Evolutionary conservation across 2,888 invertebrate genomes (phyloP).

Genomic region (Melanotus villosus): DNA sequence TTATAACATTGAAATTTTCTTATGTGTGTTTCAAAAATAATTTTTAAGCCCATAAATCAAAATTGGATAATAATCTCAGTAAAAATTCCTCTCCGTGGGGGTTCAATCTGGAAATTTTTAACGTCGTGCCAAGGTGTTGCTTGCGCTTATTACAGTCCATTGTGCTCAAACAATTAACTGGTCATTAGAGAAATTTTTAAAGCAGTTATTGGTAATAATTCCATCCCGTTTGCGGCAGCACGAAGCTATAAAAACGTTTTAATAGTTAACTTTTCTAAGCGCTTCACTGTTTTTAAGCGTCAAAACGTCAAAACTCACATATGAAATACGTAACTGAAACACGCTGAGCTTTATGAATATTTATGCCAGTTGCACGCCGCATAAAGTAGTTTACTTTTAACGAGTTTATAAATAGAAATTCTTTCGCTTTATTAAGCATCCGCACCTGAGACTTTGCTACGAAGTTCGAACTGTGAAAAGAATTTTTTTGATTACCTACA

Average conservation of each 20-base stretch:
- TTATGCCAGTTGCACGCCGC: conserved; percentile 34
- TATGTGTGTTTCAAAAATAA: too few species aligned
- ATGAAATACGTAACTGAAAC: conserved; percentile 36
- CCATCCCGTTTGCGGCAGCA: conserved; percentile 38
- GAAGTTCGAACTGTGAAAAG: background rate
- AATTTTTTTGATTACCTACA: background rate
- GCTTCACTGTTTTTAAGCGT: conserved; percentile 27
- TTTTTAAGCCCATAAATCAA: too few species aligned
- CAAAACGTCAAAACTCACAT: conserved; percentile 38
- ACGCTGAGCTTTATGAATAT: conserved; percentile 46
- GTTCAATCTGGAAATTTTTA: conserved; percentile 44
- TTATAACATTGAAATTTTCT: too few species aligned
- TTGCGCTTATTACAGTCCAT: conserved; percentile 43
- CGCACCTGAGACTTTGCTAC: background rate
- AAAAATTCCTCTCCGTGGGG: conserved; percentile 45
- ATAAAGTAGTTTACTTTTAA: conserved; percentile 44
- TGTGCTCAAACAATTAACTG: conserved; percentile 41
- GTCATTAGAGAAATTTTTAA: conserved; percentile 34
- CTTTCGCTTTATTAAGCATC: conserved; percentile 15
- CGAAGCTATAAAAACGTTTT: conserved; percentile 38
- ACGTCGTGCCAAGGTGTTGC: conserved; percentile 43
- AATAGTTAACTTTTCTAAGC: conserved; percentile 28
- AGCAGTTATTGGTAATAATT: conserved; percentile 34
- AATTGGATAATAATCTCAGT: too few species aligned
- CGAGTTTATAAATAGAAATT: conserved; percentile 40